Evolutionary conservation across 2,113 vertebrate genomes (phyloP), one percentile per base, ranked within the genome.

Genomic region (Microtus oregoni): DNA sequence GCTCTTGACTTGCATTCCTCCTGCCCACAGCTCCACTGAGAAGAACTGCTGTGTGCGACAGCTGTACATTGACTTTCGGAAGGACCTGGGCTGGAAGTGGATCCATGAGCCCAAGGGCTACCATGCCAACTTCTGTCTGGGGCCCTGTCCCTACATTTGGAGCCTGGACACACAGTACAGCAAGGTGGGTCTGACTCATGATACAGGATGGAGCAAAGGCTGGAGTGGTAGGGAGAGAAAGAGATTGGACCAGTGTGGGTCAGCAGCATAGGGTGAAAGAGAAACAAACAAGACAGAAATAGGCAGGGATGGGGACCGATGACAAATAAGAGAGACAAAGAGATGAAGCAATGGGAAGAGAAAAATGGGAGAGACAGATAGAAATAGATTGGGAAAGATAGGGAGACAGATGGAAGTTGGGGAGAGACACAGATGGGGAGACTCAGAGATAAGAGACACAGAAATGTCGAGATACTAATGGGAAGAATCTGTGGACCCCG

Each of bases 71-170:
- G 99, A 99, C 98, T 99, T 99, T 98, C 99, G 99, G 35, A 99
- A 99, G 94, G 99, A 99, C 95, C 98, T 99, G 92, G 99, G 99
- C 72, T 99, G 99, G 99, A 99, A 99, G 96, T 99, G 99, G 99
- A 99, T 99, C 89, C 99, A 99, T 4, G 98, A 99, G 86, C 99
- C 99, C 41, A 98, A 99, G 41, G 99, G 99, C 50, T 99, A 99
- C 97, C 98, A 98, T 0, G 99, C 99, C 92, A 99, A 99, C 98
- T 99, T 99, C 98, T 99, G 99, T 98, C 98, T 99, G 98, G 99
- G 99, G 3, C 99, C 99, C 91, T 99, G 99, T 96, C 99, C 99
- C 65, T 99, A 99, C 96, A 99, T 99, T 97, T 99, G 99, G 99
- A 99, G 99, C 44, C 96, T 99, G 28, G 99, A 99, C 97, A 99